Conservation (phyloP, 2,888 invertebrate species). For the Micropterix aruncella region DNA sequence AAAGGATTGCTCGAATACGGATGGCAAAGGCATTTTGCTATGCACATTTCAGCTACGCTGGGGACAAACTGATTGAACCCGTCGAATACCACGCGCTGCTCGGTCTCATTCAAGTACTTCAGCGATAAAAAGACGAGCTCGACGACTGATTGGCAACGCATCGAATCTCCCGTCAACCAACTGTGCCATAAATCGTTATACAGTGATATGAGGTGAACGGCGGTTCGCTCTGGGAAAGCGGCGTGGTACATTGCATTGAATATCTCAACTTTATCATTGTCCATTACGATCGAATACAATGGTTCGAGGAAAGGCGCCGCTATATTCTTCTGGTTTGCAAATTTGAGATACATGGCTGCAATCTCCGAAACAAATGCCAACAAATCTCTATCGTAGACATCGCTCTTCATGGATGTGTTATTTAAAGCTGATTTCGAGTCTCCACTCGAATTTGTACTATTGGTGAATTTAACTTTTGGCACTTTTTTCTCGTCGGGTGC, state of each 20-base stretch:
- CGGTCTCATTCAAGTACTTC: conserved; percentile 33
- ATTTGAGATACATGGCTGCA: conserved; percentile 40
- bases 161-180: conserved; percentile 37
- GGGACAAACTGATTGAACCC: conserved; percentile 29
- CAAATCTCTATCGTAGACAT: conserved; percentile 29
- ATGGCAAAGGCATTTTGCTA: conserved; percentile 23
- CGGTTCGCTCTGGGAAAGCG: conserved; percentile 13
- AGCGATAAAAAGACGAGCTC: conserved; percentile 49
- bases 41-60: conserved; percentile 18
- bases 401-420: conserved; percentile 10
- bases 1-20: conserved; percentile 22
- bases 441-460: no score
- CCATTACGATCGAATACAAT: conserved; percentile 35
- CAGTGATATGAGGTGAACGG: conserved; percentile 16
- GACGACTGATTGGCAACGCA: conserved; percentile 37
- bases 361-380: conserved; percentile 28
- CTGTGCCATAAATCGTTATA: conserved; percentile 23
- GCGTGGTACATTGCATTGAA: conserved; percentile 26
- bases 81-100: conserved; percentile 38
- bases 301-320: conserved; percentile 31
- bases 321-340: conserved; percentile 27
- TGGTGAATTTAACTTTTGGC: conserved; percentile 36
- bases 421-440: conserved; percentile 15
- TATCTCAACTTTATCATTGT: conserved; percentile 40
- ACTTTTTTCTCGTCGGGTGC: conserved; percentile 17